Percentiles rank a stretch among this genome's conserved stretches.
Conservation (phyloP, 2,888 invertebrate genomes). For the Mesorhabditis sp. region DNA sequence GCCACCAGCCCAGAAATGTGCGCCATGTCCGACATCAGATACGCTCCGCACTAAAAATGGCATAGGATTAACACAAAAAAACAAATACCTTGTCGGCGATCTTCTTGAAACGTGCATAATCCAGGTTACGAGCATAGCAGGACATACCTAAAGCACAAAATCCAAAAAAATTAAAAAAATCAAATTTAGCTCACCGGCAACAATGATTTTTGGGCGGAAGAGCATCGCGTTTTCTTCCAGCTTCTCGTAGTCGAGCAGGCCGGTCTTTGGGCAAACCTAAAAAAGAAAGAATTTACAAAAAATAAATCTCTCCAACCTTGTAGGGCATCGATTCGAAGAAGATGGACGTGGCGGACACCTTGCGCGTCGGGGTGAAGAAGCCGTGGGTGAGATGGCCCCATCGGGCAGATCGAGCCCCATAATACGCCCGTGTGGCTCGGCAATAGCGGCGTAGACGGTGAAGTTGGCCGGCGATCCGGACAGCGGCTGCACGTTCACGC, state of each 20-base stretch:
- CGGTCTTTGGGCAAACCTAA: constrained; percentile 69
- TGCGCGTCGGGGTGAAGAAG: constrained; percentile 83
- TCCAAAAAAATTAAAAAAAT: background rate
- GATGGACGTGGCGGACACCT: constrained; percentile 91
- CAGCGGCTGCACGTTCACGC: constrained; percentile 94
- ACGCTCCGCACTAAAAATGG: constrained; percentile 69
- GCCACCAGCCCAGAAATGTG: constrained; percentile 90
- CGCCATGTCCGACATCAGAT: constrained; percentile 90
- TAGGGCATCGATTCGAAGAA: constrained; percentile 99
- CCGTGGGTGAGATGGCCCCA: constrained; percentile 77
- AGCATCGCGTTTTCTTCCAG: constrained; percentile 76
- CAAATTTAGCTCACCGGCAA: constrained; percentile 70
- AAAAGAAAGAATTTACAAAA: background rate
- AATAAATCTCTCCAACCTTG: constrained; percentile 63
- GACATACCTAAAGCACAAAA: constrained; percentile 68
- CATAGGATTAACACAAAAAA: background rate
- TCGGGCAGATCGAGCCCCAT: constrained; percentile 92
- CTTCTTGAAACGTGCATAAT: constrained; percentile 82
- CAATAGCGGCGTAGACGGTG: constrained; percentile 78
- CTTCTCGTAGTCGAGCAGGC: constrained; percentile 86
- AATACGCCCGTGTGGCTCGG: constrained; percentile 86
- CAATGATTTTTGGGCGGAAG: constrained; percentile 85
- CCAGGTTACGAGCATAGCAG: constrained; percentile 85
- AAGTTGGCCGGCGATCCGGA: constrained; percentile 94
- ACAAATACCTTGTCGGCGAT: constrained; percentile 66